A percentile compares a stretch with the other conserved stretches of the same genome.
Evolutionary conservation across 2,797 vertebrate species (phyloP).

Genomic region (Podarcis siculus): DNA sequence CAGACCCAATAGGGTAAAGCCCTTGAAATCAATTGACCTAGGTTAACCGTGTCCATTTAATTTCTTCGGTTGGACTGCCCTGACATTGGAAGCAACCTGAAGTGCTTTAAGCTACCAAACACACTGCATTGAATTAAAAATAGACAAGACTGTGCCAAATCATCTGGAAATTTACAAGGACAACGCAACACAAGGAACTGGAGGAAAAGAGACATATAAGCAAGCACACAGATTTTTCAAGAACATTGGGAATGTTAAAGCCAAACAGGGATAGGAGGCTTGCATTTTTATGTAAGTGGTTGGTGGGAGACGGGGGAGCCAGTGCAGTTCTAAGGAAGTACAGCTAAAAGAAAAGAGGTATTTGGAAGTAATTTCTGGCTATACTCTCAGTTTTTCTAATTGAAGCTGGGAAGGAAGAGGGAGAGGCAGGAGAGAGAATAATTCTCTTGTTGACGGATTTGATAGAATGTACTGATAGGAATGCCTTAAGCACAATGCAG

Average conservation of each 20-base stretch:
- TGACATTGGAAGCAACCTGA: too few species aligned
- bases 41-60: too few species aligned
- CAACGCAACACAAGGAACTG: neutral
- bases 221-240: neutral
- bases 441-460: neutral
- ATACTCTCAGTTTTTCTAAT: neutral
- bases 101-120: neutral
- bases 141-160: neutral
- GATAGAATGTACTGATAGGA: neutral
- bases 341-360: neutral
- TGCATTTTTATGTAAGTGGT: neutral
- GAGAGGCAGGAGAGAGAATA: neutral
- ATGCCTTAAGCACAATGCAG: neutral
- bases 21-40: too few species aligned
- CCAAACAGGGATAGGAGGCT: too few species aligned
- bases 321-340: neutral
- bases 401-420: too few species aligned
- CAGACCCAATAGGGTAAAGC: too few species aligned
- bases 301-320: neutral
- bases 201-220: neutral
- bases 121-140: neutral
- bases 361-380: neutral
- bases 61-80: too few species aligned
- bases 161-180: neutral
- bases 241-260: too few species aligned